A percentile compares a stretch with the other conserved stretches of the same genome.
phyloP scores from a whole-genome alignment of 2,888 invertebrate species.

The Trilocha varians region DNA sequence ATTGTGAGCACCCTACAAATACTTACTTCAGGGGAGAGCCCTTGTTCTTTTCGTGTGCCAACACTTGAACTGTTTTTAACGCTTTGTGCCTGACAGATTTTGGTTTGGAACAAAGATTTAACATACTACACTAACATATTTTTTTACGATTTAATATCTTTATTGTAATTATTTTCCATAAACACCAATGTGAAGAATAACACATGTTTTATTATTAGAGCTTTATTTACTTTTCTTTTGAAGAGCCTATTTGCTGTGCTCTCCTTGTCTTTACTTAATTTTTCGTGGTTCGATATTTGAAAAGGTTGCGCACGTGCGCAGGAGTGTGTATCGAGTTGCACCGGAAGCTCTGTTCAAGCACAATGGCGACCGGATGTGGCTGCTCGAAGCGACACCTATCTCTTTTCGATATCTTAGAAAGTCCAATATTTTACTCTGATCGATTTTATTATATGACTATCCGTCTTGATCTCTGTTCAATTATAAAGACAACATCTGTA shows the following conservation, averaged over 20 bases:
- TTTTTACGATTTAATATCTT: no score
- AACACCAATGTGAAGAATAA: no score
- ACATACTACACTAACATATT: no score
- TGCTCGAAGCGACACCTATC: constrained; percentile 70
- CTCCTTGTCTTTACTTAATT: constrained; percentile 19
- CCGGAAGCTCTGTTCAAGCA: constrained; percentile 65
- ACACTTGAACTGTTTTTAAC: constrained; percentile 28
- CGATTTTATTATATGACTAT: constrained; percentile 31
- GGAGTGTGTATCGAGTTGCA: constrained; percentile 71
- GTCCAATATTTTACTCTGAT: constrained; percentile 61
- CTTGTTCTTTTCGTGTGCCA: constrained; percentile 64
- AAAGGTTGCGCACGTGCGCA: constrained; percentile 72
- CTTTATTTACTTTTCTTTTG: not conserved
- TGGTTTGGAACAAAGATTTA: not conserved
- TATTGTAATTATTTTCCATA: no score
- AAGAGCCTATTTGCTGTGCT: not conserved
- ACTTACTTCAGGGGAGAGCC: constrained; percentile 45
- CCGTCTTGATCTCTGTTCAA: not conserved
- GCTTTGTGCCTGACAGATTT: not conserved
- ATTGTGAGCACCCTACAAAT: constrained; percentile 45
- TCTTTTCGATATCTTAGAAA: constrained; percentile 70
- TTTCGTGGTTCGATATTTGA: constrained; percentile 55
- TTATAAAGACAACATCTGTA: not conserved
- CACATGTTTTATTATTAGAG: no score
- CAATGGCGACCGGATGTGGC: constrained; percentile 71